These are phyloP conservation scores for Aelia acuminata DNA, from an alignment of 2,888 invertebrate genomes.

Conservation along the genomic window DNA sequence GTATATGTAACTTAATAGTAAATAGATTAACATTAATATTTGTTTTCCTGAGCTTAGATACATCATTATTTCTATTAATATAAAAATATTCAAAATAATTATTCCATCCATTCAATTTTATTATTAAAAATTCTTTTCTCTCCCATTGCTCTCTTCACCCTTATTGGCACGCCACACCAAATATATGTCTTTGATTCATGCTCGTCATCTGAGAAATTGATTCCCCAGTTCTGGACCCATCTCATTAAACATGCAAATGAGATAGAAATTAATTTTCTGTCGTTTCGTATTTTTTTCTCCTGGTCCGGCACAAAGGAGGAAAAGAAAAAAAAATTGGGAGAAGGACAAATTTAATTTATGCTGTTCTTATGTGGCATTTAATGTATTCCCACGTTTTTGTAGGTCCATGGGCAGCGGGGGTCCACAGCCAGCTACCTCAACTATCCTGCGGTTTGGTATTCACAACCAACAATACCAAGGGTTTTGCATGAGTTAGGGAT, in stretches of 20 bases:
- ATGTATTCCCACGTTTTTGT: conserved; percentile 56
- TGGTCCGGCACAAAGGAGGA: background rate
- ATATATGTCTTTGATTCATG: background rate
- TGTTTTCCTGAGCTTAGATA: too few relatives aligned
- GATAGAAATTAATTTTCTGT: conserved; percentile 44
- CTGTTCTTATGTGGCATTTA: conserved; percentile 40
- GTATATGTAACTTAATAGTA: too few relatives aligned
- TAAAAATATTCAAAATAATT: too few relatives aligned
- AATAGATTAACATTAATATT: too few relatives aligned
- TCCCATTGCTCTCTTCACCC: background rate
- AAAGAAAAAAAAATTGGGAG: conserved; percentile 11
- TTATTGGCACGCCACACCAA: background rate
- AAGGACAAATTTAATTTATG: conserved; percentile 52
- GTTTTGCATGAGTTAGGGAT: background rate
- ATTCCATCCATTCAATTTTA: background rate
- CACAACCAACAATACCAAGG: background rate
- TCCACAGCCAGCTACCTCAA: background rate
- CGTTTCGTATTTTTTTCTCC: background rate
- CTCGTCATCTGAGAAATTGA: conserved; percentile 22
- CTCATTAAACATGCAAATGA: conserved; percentile 27
- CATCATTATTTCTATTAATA: too few relatives aligned
- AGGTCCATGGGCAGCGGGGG: conserved; percentile 6
- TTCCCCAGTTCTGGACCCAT: background rate
- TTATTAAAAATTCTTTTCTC: background rate
- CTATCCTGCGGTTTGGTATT: background rate